Evolutionary conservation across 2,113 vertebrate genomes (phyloP), one percentile per base, ranked within the genome.

Genomic region (Tachycineta bicolor): DNA sequence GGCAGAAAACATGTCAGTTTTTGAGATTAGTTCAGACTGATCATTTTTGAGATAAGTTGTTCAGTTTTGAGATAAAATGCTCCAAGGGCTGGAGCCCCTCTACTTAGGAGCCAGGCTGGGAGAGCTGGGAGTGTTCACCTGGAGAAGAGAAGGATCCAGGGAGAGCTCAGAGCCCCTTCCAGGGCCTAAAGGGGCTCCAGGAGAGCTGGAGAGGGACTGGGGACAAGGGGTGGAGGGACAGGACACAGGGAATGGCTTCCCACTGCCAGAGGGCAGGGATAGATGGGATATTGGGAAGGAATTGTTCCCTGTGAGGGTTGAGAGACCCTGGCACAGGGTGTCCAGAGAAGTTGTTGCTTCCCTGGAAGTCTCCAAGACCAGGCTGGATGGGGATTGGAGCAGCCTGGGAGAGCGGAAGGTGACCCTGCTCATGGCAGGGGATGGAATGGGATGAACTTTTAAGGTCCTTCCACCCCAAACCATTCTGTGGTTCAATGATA

Each of bases 321-420:
- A 0, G 7, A 74, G 15, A 6, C 19, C 22, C 37, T 33, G 33
- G 60, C 39, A 25, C 23, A 68, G 62, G 28, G 0, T 82, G 19
- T 13, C 28, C 53, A 82, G 53, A 47, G 39, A 41, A 68, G 11
- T 1, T 75, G n/a, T 31, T 5, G 20, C 17, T 43, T 47, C 39
- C 17, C 70, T 89, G 46, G n/a, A 4, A 62, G 9, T 41, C 29
- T 34, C 24, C 70, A 25, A 62, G 53, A 28, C 9, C 53, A 53
- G 53, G 62, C 0, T 83, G 39, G 29, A 34, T 0, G 0, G 10
- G 26, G 14, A 5, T 80, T 65, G 50, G 31, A 50, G 4, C 14
- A 82, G 1, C 24, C 16, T 60, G 53, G n/a, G 16, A 1, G 2
- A 6, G 13, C 67, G 60, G 33, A 16, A 59, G 7, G 12, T 39